These are phyloP conservation scores for Pristiophorus japonicus DNA, from an alignment of 2,113 vertebrate species.

Conservation along the genomic window DNA sequence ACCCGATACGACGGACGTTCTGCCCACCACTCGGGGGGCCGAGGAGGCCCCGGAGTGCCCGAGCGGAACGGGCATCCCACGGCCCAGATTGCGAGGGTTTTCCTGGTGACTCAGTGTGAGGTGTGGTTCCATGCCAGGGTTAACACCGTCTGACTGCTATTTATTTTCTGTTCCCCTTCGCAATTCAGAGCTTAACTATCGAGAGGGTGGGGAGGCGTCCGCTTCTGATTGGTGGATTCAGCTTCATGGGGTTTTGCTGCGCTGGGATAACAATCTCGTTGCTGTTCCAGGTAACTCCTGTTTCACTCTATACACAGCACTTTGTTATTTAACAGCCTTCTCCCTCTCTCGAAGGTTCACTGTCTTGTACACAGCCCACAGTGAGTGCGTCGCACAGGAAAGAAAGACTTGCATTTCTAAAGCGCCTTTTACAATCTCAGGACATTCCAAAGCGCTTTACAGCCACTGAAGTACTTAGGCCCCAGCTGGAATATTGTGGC, in stretches of 20 bases:
- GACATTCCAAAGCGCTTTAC: background rate
- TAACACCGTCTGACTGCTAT: background rate
- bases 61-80: too few species aligned
- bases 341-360: background rate
- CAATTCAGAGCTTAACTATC: conserved; percentile 70
- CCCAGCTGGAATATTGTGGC: background rate
- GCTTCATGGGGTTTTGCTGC: conserved; percentile 75
- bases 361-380: background rate
- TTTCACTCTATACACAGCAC: background rate
- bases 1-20: too few species aligned
- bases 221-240: conserved; percentile 74
- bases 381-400: too few species aligned
- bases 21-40: too few species aligned
- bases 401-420: background rate
- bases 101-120: background rate
- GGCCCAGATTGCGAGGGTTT: too few species aligned
- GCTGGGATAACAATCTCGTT: conserved; percentile 71
- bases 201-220: conserved; percentile 73
- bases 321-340: background rate
- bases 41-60: background rate
- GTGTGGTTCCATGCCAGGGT: background rate
- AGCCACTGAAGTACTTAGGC: background rate
- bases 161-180: background rate
- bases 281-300: conserved; percentile 65
- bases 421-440: background rate